phyloP scores from a whole-genome alignment of 2,797 vertebrate genomes.

The Brotogeris chrysoptera region DNA sequence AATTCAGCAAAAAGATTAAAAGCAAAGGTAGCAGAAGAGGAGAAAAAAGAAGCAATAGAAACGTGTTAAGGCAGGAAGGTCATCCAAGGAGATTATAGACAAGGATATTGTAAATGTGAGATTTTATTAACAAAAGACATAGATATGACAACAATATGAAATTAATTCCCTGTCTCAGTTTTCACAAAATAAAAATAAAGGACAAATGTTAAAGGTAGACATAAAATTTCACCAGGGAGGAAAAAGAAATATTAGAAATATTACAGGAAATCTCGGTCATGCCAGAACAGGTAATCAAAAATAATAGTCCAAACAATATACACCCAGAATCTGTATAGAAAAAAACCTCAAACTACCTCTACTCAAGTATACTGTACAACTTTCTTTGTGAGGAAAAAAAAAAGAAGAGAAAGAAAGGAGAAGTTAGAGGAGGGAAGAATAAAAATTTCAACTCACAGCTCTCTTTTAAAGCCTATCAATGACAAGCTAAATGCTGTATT shows the following conservation, averaged over 20 bases:
- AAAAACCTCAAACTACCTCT: constrained; percentile 1
- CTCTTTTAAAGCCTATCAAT: constrained; percentile 2
- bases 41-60: constrained; percentile 23
- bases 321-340: constrained; percentile 32
- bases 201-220: constrained; percentile 69
- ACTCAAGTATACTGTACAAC: neutral
- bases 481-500: constrained; percentile 39
- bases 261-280: constrained; percentile 71
- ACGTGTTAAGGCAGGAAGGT: constrained; percentile 8
- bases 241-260: constrained; percentile 74
- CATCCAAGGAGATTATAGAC: constrained; percentile 35
- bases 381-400: neutral
- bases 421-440: neutral
- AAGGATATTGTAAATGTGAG: constrained; percentile 62
- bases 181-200: constrained; percentile 68
- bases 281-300: constrained; percentile 75
- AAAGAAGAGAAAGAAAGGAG: neutral
- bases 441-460: neutral
- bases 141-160: constrained; percentile 61
- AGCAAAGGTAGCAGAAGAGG: constrained; percentile 21
- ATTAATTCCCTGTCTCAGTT: constrained; percentile 66
- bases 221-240: constrained; percentile 71
- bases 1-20: constrained; percentile 5
- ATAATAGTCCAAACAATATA: constrained; percentile 64
- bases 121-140: constrained; percentile 64